Evolutionary conservation across 2,113 vertebrate genomes (phyloP), one percentile per base, ranked within the genome.

Genomic region (Podarcis cretensis): DNA sequence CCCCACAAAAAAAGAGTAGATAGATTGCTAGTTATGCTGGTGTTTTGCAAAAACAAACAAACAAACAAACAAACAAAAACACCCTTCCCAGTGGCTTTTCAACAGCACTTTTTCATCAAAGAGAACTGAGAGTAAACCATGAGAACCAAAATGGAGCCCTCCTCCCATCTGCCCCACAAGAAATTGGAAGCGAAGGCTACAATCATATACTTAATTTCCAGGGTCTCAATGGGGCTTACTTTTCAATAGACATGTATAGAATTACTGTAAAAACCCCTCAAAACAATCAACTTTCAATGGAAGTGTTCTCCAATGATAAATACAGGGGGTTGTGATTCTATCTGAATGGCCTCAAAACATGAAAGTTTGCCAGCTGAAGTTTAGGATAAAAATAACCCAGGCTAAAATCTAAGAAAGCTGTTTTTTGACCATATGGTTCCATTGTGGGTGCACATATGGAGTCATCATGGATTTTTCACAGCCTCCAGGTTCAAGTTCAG

Each of bases 401-500:
- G 54, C 43, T 63, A 37, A 66, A 77, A 40, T 66, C 35, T 77
- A 86, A 48, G 32, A 54, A n/a, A 65, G 59, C n/a, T 37, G 57
- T 63, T 54, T 54, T 54, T 54, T 85, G 84, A 59, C 84, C 71
- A 85, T 75, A 75, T 76, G 84, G 83, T 16, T 14, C 48, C 21
- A 14, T 85, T 75, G 32, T 48, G 59, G 35, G 27, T 78, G 27
- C n/a, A 78, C 84, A 86, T 77, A 66, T 86, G 84, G 75, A 43
- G 5, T 3, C 74, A 20, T 78, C 48, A 66, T 78, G 74, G 59
- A 14, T 83, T 68, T 75, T 35, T 76, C 23, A 75, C 30, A 37
- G 84, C 84, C 54, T 85, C 84, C 71, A 85, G 73, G 84, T 85
- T 71, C 66, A 68, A n/a, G 48, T 76, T 75, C 32, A 86, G 54